Percentiles rank a stretch among this genome's conserved stretches.
These are phyloP conservation scores for Pilophorus perplexus DNA, from an alignment of 2,888 invertebrate genomes.

Conservation along the genomic window DNA sequence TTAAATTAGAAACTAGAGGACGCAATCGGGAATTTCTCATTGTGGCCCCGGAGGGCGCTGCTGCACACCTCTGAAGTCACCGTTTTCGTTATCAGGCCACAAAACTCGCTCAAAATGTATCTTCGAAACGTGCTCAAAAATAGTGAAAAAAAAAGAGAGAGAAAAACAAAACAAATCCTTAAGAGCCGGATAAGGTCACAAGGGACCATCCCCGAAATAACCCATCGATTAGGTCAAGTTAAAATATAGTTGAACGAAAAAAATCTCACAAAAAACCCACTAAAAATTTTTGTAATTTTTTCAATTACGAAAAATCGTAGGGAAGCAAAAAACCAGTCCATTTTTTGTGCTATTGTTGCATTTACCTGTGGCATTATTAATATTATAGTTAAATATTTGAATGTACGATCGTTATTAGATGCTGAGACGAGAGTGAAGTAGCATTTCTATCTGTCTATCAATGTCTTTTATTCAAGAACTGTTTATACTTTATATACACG, in stretches of 20 bases:
- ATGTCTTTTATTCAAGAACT: conserved; percentile 39
- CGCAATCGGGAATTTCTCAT: neutral
- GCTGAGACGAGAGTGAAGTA: neutral
- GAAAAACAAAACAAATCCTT: neutral
- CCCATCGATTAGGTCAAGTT: conserved; percentile 27
- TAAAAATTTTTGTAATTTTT: no score
- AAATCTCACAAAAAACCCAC: no score
- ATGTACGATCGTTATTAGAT: conserved; percentile 16
- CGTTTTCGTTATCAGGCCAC: no score
- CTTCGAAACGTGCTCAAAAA: conserved; percentile 35
- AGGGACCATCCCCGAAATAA: conserved; percentile 28
- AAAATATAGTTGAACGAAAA: no score
- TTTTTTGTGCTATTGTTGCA: conserved; percentile 32
- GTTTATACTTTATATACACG: conserved; percentile 37
- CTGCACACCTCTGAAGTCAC: no score
- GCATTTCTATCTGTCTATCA: conserved; percentile 40
- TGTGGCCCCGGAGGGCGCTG: no score
- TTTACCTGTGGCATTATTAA: conserved; percentile 37
- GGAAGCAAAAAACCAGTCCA: conserved; percentile 29
- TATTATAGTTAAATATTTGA: conserved; percentile 18
- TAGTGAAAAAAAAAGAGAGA: conserved; percentile 23
- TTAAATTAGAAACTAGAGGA: conserved; percentile 23
- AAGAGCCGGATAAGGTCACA: conserved; percentile 26
- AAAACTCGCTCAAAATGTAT: conserved; percentile 34
- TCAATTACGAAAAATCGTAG: no score